phyloP scores from a whole-genome alignment of 2,113 vertebrate species.

The Odobenus rosmarus region DNA sequence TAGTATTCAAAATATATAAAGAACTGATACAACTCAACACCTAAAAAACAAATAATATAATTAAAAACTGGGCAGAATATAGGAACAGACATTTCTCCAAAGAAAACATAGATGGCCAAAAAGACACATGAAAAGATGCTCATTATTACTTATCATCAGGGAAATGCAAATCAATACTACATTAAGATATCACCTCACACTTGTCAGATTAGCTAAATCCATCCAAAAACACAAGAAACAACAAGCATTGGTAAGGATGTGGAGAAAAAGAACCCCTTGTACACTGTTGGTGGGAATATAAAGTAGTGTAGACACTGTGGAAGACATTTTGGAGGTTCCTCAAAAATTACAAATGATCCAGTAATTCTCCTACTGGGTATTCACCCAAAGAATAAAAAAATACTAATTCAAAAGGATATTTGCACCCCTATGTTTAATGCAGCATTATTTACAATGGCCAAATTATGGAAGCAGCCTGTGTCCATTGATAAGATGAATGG shows the following conservation, averaged over 20 bases:
- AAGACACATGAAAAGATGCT: neutral
- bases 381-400: neutral
- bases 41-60: neutral
- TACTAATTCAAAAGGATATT: neutral
- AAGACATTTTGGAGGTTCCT: neutral
- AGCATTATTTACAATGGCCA: neutral
- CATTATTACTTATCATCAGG: neutral
- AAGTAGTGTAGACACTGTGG: neutral
- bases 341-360: neutral
- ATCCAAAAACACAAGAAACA: neutral
- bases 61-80: neutral
- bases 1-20: neutral
- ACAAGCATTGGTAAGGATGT: neutral
- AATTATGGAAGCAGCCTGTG: neutral
- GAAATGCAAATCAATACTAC: neutral
- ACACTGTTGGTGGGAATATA: neutral
- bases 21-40: neutral
- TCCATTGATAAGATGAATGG: neutral
- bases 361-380: neutral
- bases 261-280: neutral
- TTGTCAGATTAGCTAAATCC: neutral
- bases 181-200: neutral
- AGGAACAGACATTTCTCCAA: neutral
- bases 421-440: neutral
- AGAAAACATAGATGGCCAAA: neutral